Base-by-base conservation (phyloP, 2,888 invertebrate genomes). In the Unio pictorum region DNA sequence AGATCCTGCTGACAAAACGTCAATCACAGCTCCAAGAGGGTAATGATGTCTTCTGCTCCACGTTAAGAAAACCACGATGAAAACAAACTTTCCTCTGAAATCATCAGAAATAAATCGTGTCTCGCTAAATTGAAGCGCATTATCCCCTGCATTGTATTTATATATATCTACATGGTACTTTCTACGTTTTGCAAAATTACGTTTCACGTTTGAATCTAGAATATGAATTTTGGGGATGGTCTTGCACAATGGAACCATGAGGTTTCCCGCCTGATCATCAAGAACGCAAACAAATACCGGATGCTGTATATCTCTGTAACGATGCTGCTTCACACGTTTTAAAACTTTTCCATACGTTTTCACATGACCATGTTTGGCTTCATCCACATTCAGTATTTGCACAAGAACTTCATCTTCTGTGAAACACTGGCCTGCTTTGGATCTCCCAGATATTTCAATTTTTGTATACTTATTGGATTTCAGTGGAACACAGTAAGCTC, bases 361-460 rank as follows among this genome's bases (percentile, higher is more conserved):
- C 18, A 70, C 70, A 15, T 45, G 45, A 45, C 45, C 45, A 26
- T 62, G 64, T 26, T 67, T 34, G 11, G 68, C 63, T 20, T 73
- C 60, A 26, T 70, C 61, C 34, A 56, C 34, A 30, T 69, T 71
- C 2, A 79, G 61, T 20, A 82, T 65, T 71, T 81, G 71, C 5
- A 82, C 82, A 5, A 81, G 71, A 45, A 81, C 82, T 66, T 74
- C 74, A 66, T 82, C 82, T 56, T 76, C 78, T 60, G 68, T 76
- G 64, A 76, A 82, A 23, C 68, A 71, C 60, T 78, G 74, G 30
- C 80, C 80, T 62, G 76, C 74, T 67, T 79, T 80, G 34, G 76
- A 71, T 54, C 81, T 55, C 7, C 81, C 81, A 34, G 73, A 74
- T 54, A 81, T 80, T 67, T 80, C 77, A 34, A 81, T 80, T 7